A percentile compares a stretch with the other conserved stretches of the same genome.
These are phyloP conservation scores for Alfaro cultratus DNA, from an alignment of 2,797 vertebrate genomes.

Conservation along the genomic window DNA sequence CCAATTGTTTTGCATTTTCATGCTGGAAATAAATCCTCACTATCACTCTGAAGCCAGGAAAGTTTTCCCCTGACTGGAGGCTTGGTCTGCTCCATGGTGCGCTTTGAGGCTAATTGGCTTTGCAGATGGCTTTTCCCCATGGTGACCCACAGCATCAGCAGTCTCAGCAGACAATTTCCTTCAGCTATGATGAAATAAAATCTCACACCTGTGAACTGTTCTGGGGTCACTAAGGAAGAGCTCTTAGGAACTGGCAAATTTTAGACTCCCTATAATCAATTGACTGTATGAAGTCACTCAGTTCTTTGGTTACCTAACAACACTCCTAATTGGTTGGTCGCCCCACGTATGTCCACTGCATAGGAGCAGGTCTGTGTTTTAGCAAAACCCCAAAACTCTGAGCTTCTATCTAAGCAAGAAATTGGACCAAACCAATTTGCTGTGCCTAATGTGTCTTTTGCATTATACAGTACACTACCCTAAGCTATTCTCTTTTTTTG, in stretches of 20 bases:
- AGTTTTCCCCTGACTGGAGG: constrained; percentile 52
- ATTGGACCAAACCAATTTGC: neutral
- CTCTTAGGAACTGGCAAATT: neutral
- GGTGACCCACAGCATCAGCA: constrained; percentile 57
- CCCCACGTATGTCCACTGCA: neutral
- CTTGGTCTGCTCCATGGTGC: constrained; percentile 67
- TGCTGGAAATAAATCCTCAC: constrained; percentile 63
- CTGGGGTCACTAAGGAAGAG: neutral
- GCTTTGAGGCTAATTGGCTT: constrained; percentile 74
- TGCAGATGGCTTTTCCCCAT: constrained; percentile 68
- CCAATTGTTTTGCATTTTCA: constrained; percentile 60
- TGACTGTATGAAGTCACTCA: neutral
- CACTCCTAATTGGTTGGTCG: neutral
- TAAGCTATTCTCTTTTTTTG: neutral
- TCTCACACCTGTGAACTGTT: constrained; percentile 1
- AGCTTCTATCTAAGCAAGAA: neutral
- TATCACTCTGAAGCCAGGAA: constrained; percentile 71
- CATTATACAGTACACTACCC: neutral
- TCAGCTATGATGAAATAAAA: constrained; percentile 23
- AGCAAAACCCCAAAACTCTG: neutral
- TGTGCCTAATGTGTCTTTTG: neutral
- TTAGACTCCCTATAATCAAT: neutral
- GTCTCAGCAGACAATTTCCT: constrained; percentile 53
- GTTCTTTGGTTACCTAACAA: neutral
- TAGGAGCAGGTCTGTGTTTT: neutral